Evolutionary conservation across 2,113 vertebrate species (phyloP).

Genomic region (Hystrix brachyura): DNA sequence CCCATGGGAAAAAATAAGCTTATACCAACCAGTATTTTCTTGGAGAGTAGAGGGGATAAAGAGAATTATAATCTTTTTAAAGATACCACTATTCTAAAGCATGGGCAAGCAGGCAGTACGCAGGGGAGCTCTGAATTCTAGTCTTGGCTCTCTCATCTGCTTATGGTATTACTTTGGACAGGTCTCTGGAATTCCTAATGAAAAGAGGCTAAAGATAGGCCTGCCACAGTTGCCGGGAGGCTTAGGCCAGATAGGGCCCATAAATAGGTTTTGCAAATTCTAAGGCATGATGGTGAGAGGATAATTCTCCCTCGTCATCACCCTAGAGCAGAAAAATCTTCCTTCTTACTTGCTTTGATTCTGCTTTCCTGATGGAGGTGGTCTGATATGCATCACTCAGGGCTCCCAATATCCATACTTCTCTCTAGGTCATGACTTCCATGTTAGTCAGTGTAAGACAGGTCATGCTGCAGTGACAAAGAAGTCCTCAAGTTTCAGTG

Average conservation of each 20-base stretch:
- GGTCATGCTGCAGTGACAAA: constrained; percentile 6
- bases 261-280: neutral
- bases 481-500: neutral
- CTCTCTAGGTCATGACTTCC: neutral
- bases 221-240: neutral
- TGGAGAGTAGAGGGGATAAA: neutral
- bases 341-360: neutral
- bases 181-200: neutral
- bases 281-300: neutral
- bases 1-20: neutral
- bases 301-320: neutral
- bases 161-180: neutral
- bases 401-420: neutral
- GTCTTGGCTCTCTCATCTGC: neutral
- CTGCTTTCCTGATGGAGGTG: neutral
- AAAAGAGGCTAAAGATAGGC: neutral
- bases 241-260: neutral
- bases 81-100: neutral
- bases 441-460: neutral
- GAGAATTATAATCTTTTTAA: neutral
- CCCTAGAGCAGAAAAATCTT: neutral
- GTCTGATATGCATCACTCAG: neutral
- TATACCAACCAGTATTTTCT: neutral
- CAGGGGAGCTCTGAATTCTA: neutral
- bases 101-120: neutral